Conservation (phyloP, 1,140 invertebrate genomes). For the Leucophenga varia region DNA sequence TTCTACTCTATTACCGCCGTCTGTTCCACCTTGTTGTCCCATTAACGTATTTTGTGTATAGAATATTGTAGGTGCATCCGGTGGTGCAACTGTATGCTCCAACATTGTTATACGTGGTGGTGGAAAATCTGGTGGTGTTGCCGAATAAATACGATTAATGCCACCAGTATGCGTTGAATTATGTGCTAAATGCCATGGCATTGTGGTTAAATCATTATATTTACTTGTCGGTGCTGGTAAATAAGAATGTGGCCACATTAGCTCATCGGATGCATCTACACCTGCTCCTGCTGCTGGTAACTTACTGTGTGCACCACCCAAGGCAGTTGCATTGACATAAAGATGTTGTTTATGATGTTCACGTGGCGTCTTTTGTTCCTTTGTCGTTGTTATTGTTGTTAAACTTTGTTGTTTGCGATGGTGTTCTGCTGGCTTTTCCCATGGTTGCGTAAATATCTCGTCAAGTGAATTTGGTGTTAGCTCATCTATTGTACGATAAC, state of each 20-base stretch:
- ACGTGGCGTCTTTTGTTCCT: slow-evolving; percentile 12
- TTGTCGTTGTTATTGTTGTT: slow-evolving; percentile 10
- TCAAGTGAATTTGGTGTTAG: slow-evolving; percentile 40
- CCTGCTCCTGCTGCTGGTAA: background rate
- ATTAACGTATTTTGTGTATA: no score
- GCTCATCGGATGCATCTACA: slow-evolving; percentile 10
- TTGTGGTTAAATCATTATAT: slow-evolving; percentile 29
- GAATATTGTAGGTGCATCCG: slow-evolving; percentile 40
- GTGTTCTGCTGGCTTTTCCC: slow-evolving; percentile 21
- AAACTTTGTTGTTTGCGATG: slow-evolving; percentile 5
- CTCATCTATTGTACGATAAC: slow-evolving; percentile 46
- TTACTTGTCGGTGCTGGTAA: slow-evolving; percentile 6
- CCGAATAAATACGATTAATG: slow-evolving; percentile 35
- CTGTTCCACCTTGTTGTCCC: no score
- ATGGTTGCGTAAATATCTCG: slow-evolving; percentile 39
- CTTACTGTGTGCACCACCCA: slow-evolving; percentile 7
- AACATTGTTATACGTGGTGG: slow-evolving; percentile 34
- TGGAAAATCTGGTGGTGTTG: slow-evolving; percentile 46
- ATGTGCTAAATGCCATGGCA: slow-evolving; percentile 24
- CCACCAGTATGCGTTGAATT: slow-evolving; percentile 10
- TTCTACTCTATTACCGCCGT: no score
- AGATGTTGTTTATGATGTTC: slow-evolving; percentile 37
- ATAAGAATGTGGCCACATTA: slow-evolving; percentile 10
- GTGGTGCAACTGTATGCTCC: slow-evolving; percentile 39
- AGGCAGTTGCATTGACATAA: slow-evolving; percentile 17